These are phyloP conservation scores for Hirudinaria manillensis DNA, from an alignment of 2,888 invertebrate genomes.

Conservation along the genomic window DNA sequence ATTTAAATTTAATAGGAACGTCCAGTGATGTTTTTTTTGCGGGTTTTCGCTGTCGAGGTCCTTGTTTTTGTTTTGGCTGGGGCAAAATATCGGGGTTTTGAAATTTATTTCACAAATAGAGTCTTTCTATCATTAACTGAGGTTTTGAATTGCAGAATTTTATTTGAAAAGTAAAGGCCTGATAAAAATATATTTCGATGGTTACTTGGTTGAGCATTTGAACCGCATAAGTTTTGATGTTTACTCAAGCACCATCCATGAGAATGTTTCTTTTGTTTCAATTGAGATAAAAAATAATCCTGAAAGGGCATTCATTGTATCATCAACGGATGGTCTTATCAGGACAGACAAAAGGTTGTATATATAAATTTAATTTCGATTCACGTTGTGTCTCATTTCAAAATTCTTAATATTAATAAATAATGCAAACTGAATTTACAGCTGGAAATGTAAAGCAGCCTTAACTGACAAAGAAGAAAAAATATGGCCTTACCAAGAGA, in stretches of 20 bases:
- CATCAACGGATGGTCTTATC: constrained; percentile 2
- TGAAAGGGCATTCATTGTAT: not conserved
- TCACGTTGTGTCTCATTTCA: not conserved
- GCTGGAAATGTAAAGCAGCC: not conserved
- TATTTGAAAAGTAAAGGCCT: not conserved
- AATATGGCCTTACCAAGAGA: not conserved
- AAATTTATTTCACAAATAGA: too few species aligned
- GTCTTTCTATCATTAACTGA: too few species aligned
- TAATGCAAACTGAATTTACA: not conserved
- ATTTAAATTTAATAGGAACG: too few species aligned
- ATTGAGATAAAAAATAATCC: not conserved
- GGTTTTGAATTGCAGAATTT: not conserved
- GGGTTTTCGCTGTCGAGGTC: too few species aligned
- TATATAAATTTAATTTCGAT: not conserved
- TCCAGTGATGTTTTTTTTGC: too few species aligned
- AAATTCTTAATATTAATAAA: not conserved
- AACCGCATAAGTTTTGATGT: not conserved
- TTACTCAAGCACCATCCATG: not conserved
- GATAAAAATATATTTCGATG: not conserved
- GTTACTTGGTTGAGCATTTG: not conserved
- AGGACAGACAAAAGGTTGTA: not conserved
- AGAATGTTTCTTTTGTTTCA: not conserved
- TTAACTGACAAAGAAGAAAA: not conserved
- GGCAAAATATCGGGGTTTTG: too few species aligned
- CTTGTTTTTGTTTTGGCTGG: too few species aligned